Percentiles rank a stretch among this genome's conserved stretches.
Conservation (phyloP, 2,113 vertebrate genomes). For the Anas platyrhynchos region DNA sequence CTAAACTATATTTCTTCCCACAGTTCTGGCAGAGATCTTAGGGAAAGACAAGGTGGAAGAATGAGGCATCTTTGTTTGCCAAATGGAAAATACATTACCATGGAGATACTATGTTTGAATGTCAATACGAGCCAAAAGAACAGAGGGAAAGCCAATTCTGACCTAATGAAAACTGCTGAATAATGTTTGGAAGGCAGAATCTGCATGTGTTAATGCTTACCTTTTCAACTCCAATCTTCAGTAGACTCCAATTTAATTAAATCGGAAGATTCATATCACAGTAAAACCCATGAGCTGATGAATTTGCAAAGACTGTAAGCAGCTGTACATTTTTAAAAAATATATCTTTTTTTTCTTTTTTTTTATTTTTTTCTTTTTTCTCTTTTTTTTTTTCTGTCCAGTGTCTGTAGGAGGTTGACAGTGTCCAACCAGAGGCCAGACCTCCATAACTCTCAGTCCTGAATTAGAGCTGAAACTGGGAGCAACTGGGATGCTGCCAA, state of each 20-base stretch:
- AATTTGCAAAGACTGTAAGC: neutral
- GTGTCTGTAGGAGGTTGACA: neutral
- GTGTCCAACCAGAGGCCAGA: neutral
- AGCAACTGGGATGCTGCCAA: neutral
- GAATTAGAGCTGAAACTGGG: neutral
- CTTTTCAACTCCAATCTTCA: neutral
- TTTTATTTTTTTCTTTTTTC: neutral
- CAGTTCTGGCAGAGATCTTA: neutral
- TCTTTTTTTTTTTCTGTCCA: neutral
- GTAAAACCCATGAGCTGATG: neutral
- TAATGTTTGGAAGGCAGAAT: neutral
- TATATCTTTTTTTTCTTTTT: neutral
- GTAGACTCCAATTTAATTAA: neutral
- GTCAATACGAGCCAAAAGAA: neutral
- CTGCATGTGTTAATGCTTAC: neutral
- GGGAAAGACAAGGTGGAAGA: neutral
- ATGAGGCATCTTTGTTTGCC: neutral
- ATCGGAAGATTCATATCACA: neutral
- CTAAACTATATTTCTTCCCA: neutral
- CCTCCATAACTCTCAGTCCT: fast-evolving
- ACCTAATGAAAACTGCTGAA: neutral
- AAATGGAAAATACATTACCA: neutral
- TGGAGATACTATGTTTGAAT: neutral
- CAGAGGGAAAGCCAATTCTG: neutral
- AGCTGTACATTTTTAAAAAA: neutral